A percentile compares a stretch with the other conserved stretches of the same genome.
These are phyloP conservation scores for Crambe crambe DNA, from an alignment of 37 sponge, comb jelly and placozoan genomes.

Conservation along the genomic window DNA sequence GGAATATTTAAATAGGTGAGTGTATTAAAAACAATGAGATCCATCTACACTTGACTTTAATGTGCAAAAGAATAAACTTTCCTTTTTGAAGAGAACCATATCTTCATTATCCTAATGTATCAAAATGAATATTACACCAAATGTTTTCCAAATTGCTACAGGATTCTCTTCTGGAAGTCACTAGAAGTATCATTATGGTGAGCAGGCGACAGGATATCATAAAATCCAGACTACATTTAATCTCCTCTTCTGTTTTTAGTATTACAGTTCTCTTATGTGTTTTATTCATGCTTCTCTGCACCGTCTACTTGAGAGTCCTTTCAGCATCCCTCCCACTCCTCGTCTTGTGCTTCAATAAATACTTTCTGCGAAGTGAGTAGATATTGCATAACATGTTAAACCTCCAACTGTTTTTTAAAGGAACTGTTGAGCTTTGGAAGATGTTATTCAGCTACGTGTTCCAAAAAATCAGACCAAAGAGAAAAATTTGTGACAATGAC, in stretches of 20 bases:
- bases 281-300: slow-evolving; percentile 19
- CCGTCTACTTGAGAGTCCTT: slow-evolving; percentile 17
- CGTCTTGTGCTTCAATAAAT: slow-evolving; percentile 29
- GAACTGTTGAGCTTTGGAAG: slow-evolving; percentile 32
- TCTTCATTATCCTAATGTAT: not conserved
- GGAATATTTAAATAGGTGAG: slow-evolving; percentile 36
- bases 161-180: slow-evolving; percentile 37
- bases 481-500: not conserved
- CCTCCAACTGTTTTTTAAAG: not conserved
- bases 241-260: slow-evolving; percentile 10
- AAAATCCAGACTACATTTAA: too few species aligned
- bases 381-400: not conserved
- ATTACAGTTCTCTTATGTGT: slow-evolving; percentile 32
- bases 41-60: not conserved
- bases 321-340: slow-evolving; percentile 16
- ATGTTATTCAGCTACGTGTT: not conserved
- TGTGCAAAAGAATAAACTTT: not conserved
- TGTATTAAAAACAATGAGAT: not conserved
- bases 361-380: slow-evolving; percentile 33
- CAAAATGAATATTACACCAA: not conserved
- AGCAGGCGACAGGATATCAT: too few species aligned
- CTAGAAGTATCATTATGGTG: slow-evolving; percentile 47
- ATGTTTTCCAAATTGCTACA: not conserved
- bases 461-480: not conserved
- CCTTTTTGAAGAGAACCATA: not conserved